These are phyloP conservation scores for Ramphastos sulfuratus DNA, from an alignment of 2,113 vertebrate genomes.

Conservation along the genomic window DNA sequence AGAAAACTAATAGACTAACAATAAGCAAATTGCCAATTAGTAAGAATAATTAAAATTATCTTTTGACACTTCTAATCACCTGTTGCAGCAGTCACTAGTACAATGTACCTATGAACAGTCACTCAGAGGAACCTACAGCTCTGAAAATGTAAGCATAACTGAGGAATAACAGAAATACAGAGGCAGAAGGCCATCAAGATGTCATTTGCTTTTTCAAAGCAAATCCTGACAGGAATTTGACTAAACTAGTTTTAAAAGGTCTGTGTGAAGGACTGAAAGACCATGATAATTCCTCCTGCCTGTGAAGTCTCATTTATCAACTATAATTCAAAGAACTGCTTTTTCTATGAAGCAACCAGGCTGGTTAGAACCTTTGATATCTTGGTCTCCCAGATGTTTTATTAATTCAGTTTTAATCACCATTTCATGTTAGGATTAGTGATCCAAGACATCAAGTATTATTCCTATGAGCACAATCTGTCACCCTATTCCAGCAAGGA, in stretches of 20 bases:
- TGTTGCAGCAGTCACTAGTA: neutral
- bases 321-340: conserved; percentile 29
- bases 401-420: conserved; percentile 64
- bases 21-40: neutral
- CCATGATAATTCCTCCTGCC: conserved; percentile 43
- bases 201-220: conserved; percentile 38
- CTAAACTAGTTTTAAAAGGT: conserved; percentile 39
- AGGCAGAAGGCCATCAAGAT: neutral
- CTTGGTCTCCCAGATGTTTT: conserved; percentile 65
- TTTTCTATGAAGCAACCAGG: conserved; percentile 58
- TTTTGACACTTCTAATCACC: neutral
- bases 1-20: neutral
- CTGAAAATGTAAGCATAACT: neutral
- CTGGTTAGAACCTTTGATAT: conserved; percentile 58
- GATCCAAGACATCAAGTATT: conserved; percentile 49
- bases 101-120: neutral
- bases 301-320: conserved; percentile 52
- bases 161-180: conserved; percentile 8
- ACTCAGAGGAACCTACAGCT: neutral
- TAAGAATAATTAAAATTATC: conserved; percentile 15
- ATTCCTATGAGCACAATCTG: conserved; percentile 52
- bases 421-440: conserved; percentile 40
- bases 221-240: conserved; percentile 24
- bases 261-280: conserved; percentile 29
- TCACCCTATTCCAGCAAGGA: conserved; percentile 13